These are phyloP conservation scores for Ivindomyrus marchei DNA, from an alignment of 2,113 vertebrate species.

Conservation along the genomic window DNA sequence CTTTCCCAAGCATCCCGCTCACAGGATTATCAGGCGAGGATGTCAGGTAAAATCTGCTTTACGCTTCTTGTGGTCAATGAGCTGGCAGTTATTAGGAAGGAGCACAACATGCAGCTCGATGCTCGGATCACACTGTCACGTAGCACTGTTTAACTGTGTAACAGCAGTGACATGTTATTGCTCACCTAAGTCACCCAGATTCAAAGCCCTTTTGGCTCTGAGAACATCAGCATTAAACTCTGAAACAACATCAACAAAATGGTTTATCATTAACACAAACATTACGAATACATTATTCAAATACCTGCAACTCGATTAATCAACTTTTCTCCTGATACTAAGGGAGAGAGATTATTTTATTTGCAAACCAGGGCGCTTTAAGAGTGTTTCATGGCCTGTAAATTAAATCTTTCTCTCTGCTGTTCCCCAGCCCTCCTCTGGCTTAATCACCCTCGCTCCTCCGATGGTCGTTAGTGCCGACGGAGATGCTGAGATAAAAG, in stretches of 20 bases:
- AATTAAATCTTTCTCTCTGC: not conserved
- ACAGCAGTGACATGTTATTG: not conserved
- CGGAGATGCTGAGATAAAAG: not conserved
- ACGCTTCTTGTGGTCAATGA: not conserved
- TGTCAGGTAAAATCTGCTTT: not conserved
- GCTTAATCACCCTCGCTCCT: slow-evolving; percentile 30
- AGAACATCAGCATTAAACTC: not conserved
- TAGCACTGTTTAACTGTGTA: not conserved
- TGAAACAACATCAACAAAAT: not conserved
- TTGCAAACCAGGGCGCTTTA: not conserved
- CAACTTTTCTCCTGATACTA: not conserved
- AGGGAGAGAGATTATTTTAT: not conserved
- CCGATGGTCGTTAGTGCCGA: slow-evolving; percentile 7
- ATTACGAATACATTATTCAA: not conserved
- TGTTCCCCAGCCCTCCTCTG: not conserved
- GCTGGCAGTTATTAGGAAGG: not conserved
- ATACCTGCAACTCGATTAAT: not conserved
- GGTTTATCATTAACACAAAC: not conserved
- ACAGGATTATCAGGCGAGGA: not conserved
- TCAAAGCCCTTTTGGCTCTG: not conserved
- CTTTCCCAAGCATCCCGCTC: not conserved
- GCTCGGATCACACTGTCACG: not conserved
- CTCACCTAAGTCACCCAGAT: not conserved
- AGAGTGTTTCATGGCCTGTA: not conserved
- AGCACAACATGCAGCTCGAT: not conserved